These are phyloP conservation scores for Trichonephila inaurata DNA, from an alignment of 1,140 invertebrate species.

Conservation along the genomic window DNA sequence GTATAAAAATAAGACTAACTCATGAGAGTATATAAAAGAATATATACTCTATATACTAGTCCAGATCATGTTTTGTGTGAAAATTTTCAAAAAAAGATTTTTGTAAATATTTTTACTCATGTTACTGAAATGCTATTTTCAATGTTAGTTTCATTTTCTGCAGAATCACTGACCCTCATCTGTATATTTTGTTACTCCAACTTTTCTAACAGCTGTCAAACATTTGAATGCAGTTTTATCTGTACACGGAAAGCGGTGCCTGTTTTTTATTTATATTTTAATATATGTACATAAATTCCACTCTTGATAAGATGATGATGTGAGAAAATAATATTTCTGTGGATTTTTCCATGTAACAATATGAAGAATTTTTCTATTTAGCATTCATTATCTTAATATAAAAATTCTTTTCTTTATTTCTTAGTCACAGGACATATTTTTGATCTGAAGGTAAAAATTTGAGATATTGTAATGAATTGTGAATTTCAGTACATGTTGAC, in stretches of 20 bases:
- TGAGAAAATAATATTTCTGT: neutral
- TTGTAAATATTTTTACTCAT: conserved; percentile 36
- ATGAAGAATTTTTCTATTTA: no score
- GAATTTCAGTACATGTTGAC: neutral
- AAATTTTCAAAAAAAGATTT: conserved; percentile 4
- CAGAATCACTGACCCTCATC: conserved; percentile 42
- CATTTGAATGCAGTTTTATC: conserved; percentile 44
- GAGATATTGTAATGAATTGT: neutral
- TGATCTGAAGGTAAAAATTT: neutral
- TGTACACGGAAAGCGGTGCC: conserved; percentile 44
- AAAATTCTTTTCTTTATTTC: neutral
- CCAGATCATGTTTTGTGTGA: neutral
- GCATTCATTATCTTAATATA: no score
- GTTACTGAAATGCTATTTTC: conserved; percentile 6
- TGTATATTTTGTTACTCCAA: conserved; percentile 67
- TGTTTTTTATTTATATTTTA: conserved; percentile 66
- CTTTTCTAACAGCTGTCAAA: conserved; percentile 50
- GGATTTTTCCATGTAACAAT: neutral
- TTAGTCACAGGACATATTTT: neutral
- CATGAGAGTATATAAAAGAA: neutral
- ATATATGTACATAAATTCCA: conserved; percentile 40
- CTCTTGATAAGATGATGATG: neutral
- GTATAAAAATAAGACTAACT: no score
- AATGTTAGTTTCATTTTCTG: neutral
- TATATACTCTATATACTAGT: neutral